Conservation (phyloP, 2,113 vertebrate genomes). For the Oceanodroma tethys region DNA sequence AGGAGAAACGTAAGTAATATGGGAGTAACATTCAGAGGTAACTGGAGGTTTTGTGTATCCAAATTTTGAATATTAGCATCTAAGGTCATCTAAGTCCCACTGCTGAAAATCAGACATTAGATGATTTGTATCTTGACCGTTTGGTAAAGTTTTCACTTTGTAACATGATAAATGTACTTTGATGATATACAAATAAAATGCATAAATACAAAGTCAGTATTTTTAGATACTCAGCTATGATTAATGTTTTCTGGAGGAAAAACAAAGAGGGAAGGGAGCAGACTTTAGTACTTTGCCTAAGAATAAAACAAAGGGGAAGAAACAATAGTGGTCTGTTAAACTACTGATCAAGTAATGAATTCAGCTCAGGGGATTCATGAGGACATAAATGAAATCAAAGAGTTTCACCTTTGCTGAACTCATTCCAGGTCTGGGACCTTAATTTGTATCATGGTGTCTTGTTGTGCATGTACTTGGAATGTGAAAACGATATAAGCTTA, state of each 20-base stretch:
- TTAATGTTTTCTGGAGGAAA: not conserved
- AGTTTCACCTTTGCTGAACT: not conserved
- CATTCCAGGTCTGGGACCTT: not conserved
- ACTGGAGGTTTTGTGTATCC: not conserved
- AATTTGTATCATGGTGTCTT: not conserved
- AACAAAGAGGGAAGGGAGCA: not conserved
- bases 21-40: not conserved
- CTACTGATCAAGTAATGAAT: not conserved
- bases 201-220: not conserved
- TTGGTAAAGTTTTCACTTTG: not conserved
- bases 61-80: not conserved
- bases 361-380: not conserved
- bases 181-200: not conserved
- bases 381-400: not conserved
- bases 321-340: not conserved
- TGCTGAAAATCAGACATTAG: not conserved
- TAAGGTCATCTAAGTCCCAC: not conserved
- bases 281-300: not conserved
- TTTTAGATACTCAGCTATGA: not conserved
- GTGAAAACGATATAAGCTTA: not conserved
- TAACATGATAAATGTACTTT: not conserved
- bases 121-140: not conserved
- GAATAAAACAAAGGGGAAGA: not conserved
- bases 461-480: not conserved
- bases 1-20: not conserved